Evolutionary conservation across 2,113 vertebrate genomes (phyloP), one percentile per base, ranked within the genome.

Genomic region (Puntigrus tetrazona): DNA sequence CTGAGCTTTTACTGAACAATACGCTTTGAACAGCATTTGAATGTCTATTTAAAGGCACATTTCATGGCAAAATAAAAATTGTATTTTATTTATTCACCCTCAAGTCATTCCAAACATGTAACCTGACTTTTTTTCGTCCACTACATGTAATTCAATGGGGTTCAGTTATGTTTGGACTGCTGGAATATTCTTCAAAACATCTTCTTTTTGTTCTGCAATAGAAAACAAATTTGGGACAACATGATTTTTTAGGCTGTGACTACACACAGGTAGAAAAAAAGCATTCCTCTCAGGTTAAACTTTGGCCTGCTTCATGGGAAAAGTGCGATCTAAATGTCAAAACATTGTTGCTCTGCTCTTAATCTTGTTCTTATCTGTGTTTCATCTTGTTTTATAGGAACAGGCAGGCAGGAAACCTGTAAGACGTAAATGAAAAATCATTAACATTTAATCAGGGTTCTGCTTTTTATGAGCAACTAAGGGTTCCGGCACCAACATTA

Each of bases 361-460:
- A 59, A 81, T 80, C 27, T 4, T 74, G 78, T 74, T 73, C 78
- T 52, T 50, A 75, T 85, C 80, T 75, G 76, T 9, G 20, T 80
- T 85, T 75, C 74, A 83, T 86, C 84, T 59, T 20, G 9, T 67
- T 80, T 80, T 70, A 86, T 14, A 76, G 22, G 34, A 73, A 43
- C 50, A 73, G 84, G 34, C n/a, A 50, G n/a, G 52, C 76, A 83
- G 87, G 87, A 88, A 70, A 76, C 77, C 81, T 88, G 77, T 31
- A 61, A 72, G 36, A 67, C 22, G 9, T 86, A 84, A 84, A 84
- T 75, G 8, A 83, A 81, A 81, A 81, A 67, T 36, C 50, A 70
- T 84, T 45, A 61, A 55, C 73, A 45, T 59, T 72, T 85, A 83
- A 88, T 84, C 57, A 45, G 75, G 55, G 29, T 50, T 77, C 38